phyloP scores from a whole-genome alignment of 2,113 vertebrate genomes.

The Gila orcuttii region DNA sequence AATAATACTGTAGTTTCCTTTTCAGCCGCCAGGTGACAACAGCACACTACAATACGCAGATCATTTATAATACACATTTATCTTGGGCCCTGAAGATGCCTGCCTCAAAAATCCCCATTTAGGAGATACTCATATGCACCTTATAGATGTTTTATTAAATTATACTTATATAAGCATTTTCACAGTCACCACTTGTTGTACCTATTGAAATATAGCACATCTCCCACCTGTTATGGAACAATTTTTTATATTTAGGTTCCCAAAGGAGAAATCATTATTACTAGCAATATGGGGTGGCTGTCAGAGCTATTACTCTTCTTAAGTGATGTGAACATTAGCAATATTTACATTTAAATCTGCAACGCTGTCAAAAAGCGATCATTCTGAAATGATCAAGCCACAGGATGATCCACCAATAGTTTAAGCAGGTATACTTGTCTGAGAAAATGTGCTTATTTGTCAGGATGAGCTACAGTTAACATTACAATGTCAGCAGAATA shows the following conservation, averaged over 20 bases:
- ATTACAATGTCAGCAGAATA: background rate
- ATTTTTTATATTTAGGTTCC: background rate
- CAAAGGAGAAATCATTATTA: background rate
- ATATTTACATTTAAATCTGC: background rate
- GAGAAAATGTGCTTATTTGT: slow-evolving; percentile 6
- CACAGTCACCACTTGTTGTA: background rate
- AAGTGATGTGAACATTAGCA: background rate
- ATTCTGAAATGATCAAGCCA: background rate
- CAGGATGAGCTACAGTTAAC: background rate
- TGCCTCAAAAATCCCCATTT: background rate
- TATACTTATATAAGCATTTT: background rate
- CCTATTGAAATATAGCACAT: background rate
- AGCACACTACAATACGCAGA: background rate
- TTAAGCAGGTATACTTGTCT: background rate
- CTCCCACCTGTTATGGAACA: background rate
- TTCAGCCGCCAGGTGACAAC: slow-evolving; percentile 10
- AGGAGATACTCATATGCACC: background rate
- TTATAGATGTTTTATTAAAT: background rate
- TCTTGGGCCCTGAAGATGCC: background rate
- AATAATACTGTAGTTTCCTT: background rate
- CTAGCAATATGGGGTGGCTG: background rate
- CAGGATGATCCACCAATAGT: background rate
- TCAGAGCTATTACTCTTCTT: background rate
- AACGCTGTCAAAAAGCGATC: background rate
- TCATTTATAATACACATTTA: background rate